Evolutionary conservation across 2,113 vertebrate genomes (phyloP).

Genomic region (Chiloscyllium plagiosum): DNA sequence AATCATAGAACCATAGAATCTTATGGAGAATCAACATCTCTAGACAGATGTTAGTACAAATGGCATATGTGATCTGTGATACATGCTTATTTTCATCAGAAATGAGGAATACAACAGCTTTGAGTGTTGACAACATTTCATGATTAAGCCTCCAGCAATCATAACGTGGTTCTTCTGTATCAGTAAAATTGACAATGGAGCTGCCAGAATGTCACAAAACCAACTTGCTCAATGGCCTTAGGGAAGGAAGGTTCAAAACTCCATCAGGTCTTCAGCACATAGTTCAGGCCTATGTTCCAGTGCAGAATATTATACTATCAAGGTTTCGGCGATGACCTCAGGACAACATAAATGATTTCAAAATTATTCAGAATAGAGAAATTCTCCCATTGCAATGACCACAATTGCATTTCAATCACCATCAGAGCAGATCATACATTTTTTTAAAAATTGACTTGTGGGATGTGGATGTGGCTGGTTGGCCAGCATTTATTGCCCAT

Average conservation of each 20-base stretch:
- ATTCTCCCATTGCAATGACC: not conserved
- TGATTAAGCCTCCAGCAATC: not conserved
- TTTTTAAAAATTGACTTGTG: too few species aligned
- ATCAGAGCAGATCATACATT: not conserved
- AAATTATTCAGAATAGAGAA: not conserved
- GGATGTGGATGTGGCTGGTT: too few species aligned
- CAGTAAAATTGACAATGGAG: not conserved
- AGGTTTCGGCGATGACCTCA: not conserved
- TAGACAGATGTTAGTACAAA: too few species aligned
- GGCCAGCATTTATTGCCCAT: too few species aligned
- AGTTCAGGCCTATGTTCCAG: not conserved
- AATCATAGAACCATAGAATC: too few species aligned
- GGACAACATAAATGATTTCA: not conserved
- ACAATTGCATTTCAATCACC: not conserved
- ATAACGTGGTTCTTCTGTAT: not conserved
- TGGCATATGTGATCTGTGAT: too few species aligned
- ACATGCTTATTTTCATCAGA: too few species aligned
- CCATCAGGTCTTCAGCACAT: not conserved
- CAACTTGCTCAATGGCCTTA: not conserved
- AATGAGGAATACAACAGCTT: not conserved
- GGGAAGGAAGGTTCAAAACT: not conserved
- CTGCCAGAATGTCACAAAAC: not conserved
- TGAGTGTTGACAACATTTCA: not conserved
- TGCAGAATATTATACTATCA: not conserved
- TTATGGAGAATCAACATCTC: too few species aligned